phyloP scores from a whole-genome alignment of 2,888 invertebrate genomes.

The Bellardia pandia region DNA sequence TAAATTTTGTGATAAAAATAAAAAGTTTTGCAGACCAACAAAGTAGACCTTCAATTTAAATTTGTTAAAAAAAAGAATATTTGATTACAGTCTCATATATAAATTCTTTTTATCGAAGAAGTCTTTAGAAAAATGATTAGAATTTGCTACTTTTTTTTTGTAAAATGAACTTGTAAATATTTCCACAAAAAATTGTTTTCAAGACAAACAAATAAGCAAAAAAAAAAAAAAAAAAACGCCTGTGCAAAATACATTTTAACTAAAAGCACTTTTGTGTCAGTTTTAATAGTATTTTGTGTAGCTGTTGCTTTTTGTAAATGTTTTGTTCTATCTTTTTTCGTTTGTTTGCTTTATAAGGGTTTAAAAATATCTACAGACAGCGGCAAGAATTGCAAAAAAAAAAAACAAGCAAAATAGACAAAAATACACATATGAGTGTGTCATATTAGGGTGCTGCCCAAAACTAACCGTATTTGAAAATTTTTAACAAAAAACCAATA shows the following conservation, averaged over 20 bases:
- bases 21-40: conserved; percentile 1
- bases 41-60: neutral
- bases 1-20: conserved; percentile 18
- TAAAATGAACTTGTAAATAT: neutral
- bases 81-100: neutral
- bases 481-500: too few species aligned
- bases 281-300: conserved; percentile 40
- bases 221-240: neutral
- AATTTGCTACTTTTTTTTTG: neutral
- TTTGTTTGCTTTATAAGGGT: neutral
- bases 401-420: neutral
- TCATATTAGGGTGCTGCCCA: too few species aligned
- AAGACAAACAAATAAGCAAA: neutral
- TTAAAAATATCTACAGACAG: conserved; percentile 23
- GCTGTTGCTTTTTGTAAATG: neutral
- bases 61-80: neutral
- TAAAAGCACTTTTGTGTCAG: conserved; percentile 46
- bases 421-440: neutral
- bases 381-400: neutral
- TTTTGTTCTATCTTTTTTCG: neutral
- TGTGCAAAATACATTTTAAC: conserved; percentile 20
- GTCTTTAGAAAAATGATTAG: neutral
- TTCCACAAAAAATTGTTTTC: neutral
- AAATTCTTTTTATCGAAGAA: neutral
- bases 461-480: too few species aligned